Percentiles rank a stretch among this genome's conserved stretches.
Evolutionary conservation across 2,797 vertebrate genomes (phyloP).

Genomic region (Alcedo atthis): DNA sequence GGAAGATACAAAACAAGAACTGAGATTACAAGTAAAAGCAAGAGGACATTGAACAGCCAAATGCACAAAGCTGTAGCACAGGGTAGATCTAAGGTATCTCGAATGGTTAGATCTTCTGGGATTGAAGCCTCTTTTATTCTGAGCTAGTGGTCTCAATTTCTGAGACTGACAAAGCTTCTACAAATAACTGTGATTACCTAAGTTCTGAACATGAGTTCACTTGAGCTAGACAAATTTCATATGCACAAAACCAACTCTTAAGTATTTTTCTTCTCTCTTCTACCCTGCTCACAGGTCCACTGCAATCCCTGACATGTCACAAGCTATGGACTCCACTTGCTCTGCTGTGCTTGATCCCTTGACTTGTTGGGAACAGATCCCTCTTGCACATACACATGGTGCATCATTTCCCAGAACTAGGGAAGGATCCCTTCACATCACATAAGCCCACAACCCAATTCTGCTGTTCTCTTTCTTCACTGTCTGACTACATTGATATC

Average conservation of each 20-base stretch:
- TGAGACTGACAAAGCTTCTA: not conserved
- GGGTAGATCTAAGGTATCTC: not conserved
- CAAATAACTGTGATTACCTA: not conserved
- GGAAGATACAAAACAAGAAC: not conserved
- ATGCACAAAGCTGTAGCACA: not conserved
- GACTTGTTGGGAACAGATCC: not conserved
- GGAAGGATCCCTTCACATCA: not conserved
- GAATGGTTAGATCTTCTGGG: not conserved
- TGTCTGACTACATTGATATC: not conserved
- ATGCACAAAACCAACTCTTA: not conserved
- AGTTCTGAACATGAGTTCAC: not conserved
- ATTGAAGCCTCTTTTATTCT: not conserved
- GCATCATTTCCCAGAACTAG: not conserved
- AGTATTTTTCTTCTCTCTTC: not conserved
- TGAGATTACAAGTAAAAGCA: not conserved
- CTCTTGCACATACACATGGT: fast-evolving
- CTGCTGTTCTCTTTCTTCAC: not conserved
- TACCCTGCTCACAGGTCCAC: not conserved
- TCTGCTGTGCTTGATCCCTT: not conserved
- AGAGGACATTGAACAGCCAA: not conserved
- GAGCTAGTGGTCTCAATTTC: not conserved
- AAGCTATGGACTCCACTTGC: not conserved
- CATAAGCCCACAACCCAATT: not conserved
- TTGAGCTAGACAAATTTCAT: not conserved
- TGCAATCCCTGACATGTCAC: not conserved